A percentile compares a stretch with the other conserved stretches of the same genome.
Conservation (phyloP, 2,797 vertebrate genomes). For the Myripristis jacobus region DNA sequence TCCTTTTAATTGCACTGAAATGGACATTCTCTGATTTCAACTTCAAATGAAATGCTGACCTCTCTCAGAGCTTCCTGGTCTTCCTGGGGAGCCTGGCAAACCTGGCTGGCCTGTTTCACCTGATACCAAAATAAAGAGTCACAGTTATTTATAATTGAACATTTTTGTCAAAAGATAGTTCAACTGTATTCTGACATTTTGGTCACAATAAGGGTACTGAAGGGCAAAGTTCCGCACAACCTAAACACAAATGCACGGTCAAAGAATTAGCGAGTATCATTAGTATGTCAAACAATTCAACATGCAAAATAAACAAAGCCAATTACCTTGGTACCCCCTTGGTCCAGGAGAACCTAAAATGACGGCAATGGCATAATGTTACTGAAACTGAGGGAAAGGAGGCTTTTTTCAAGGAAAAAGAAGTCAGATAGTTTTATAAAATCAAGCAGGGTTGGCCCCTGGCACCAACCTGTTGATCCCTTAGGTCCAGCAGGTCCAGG, state of each 20-base stretch:
- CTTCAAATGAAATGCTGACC: conserved; percentile 54
- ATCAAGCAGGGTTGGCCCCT: background rate
- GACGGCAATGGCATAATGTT: conserved; percentile 1
- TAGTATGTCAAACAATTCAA: background rate
- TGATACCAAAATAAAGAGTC: conserved; percentile 57
- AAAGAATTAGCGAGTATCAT: background rate
- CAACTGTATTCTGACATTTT: background rate
- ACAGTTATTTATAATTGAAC: conserved; percentile 14
- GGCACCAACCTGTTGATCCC: conserved; percentile 85
- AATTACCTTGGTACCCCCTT: conserved; percentile 83
- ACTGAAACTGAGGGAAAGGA: background rate
- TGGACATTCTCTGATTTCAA: background rate
- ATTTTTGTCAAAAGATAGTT: background rate
- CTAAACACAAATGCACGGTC: background rate
- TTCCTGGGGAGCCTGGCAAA: conserved; percentile 78
- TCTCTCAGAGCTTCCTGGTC: conserved; percentile 69
- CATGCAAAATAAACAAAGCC: background rate
- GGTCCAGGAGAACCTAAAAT: conserved; percentile 81
- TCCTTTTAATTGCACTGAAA: background rate
- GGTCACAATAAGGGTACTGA: background rate
- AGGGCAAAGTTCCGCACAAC: background rate
- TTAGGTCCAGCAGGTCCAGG: conserved; percentile 84
- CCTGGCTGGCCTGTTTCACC: conserved; percentile 88
- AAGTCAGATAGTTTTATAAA: conserved; percentile 1
- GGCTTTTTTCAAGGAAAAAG: background rate